Evolutionary conservation across 2,797 vertebrate genomes (phyloP), one percentile per base, ranked within the genome.

Genomic region (Syngnathus acus): DNA sequence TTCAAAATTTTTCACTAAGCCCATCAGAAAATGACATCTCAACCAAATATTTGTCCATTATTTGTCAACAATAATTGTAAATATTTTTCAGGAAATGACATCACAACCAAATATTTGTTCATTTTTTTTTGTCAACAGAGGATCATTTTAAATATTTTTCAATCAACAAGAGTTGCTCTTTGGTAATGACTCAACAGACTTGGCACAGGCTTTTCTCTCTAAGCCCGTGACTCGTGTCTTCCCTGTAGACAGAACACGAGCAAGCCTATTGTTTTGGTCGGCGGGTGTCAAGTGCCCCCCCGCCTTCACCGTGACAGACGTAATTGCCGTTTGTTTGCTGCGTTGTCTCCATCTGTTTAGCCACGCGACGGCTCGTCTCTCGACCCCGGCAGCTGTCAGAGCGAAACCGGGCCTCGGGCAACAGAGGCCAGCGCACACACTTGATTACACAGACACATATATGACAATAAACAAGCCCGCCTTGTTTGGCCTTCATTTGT

Each of bases 311-410:
- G 5, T 86, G 84, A 86, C 63, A 14, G 82, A 82, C 83, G 80
- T 87, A 86, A 88, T 86, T 84, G 81, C 82, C 81, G 82, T 88
- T 86, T 90, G 81, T 90, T 87, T 87, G 79, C 79, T 9, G 9
- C 39, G 75, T 72, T 69, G 68, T 73, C 74, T 81, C 75, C 69
- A 78, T 81, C 82, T 81, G 74, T 78, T 39, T 51, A 16, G 32
- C 14, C 17, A 4, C 48, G 85, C 83, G 70, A 70, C 69, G 50
- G 66, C 66, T 70, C 63, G 69, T 81, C 74, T 65, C 69, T 67
- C 38, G 38, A 60, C 78, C 84, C 68, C 67, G 79, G 77, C 79
- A 81, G 78, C 81, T 86, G 82, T 82, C 78, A 79, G 72, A 75
- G 47, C 68, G 4, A 21, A 60, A 60, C 39, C 1, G n/a, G 38